Percentiles rank a stretch among this genome's conserved stretches.
Conservation (phyloP, 2,888 invertebrate genomes). For the Auanema sp. region DNA sequence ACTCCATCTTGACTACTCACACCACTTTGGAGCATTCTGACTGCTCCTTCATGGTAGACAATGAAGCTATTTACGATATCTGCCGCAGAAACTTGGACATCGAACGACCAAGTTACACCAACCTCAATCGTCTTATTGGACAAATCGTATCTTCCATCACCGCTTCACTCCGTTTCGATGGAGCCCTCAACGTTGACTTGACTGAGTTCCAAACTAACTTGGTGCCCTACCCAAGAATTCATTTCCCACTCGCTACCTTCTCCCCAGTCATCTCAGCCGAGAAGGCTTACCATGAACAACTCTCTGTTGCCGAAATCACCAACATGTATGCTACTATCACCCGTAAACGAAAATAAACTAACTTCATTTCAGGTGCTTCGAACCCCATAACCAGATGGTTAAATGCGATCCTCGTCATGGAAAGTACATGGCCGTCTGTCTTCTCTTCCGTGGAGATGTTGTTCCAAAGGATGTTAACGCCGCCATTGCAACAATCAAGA, state of each 20-base stretch:
- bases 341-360: background rate
- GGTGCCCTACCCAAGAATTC: slow-evolving; percentile 86
- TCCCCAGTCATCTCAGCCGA: slow-evolving; percentile 64
- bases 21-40: slow-evolving; percentile 90
- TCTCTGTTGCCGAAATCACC: slow-evolving; percentile 75
- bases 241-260: slow-evolving; percentile 78
- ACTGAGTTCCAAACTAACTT: slow-evolving; percentile 72
- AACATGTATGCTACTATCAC: slow-evolving; percentile 71
- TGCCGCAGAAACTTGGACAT: slow-evolving; percentile 70
- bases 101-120: slow-evolving; percentile 79
- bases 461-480: slow-evolving; percentile 62
- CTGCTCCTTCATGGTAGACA: slow-evolving; percentile 84
- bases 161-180: slow-evolving; percentile 85
- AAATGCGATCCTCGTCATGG: slow-evolving; percentile 70
- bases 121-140: slow-evolving; percentile 85
- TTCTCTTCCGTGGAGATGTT: slow-evolving; percentile 65
- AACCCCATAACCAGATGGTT: slow-evolving; percentile 74
- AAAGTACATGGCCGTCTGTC: slow-evolving; percentile 68
- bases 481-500: slow-evolving; percentile 61
- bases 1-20: slow-evolving; percentile 92
- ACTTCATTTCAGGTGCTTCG: slow-evolving; percentile 70
- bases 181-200: slow-evolving; percentile 85
- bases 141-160: slow-evolving; percentile 74
- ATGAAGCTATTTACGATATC: slow-evolving; percentile 80
- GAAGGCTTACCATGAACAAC: slow-evolving; percentile 64